Evolutionary conservation across 1,140 invertebrate genomes (phyloP).

Genomic region (Nasonia longicornis): DNA sequence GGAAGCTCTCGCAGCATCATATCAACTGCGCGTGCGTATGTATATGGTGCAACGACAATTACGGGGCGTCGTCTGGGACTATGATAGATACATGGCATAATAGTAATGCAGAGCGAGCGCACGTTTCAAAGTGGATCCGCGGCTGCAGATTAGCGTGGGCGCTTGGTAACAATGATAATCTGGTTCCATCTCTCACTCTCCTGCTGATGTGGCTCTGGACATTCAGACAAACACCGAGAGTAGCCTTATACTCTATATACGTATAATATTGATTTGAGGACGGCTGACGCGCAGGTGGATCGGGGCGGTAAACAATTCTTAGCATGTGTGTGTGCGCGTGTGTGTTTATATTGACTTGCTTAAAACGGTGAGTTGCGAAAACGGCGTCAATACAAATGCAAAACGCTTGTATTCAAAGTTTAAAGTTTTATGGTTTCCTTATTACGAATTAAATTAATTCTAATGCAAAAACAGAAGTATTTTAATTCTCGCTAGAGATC

Average conservation of each 20-base stretch:
- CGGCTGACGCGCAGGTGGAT: not conserved
- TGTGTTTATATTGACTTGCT: no score
- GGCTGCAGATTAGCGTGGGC: conserved; percentile 44
- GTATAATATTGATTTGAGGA: not conserved
- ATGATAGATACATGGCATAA: not conserved
- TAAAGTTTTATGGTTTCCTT: no score
- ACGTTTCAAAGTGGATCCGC: conserved; percentile 37
- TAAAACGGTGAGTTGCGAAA: no score
- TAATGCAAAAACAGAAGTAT: no score
- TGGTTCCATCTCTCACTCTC: not conserved
- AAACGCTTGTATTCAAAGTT: no score
- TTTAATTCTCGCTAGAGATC: no score
- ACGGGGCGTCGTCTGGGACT: conserved; percentile 6
- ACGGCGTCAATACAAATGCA: no score
- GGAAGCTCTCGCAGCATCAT: conserved; percentile 5
- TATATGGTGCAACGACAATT: conserved; percentile 11
- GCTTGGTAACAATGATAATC: conserved; percentile 49
- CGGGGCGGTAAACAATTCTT: not conserved
- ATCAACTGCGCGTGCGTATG: not conserved
- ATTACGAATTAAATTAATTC: no score
- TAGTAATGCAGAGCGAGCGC: not conserved
- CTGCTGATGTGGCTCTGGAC: conserved; percentile 18
- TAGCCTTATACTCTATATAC: not conserved
- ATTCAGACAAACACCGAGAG: not conserved
- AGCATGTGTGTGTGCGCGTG: not conserved